Evolutionary conservation across 1,140 invertebrate species (phyloP).

Genomic region (Drosophila neocordata): DNA sequence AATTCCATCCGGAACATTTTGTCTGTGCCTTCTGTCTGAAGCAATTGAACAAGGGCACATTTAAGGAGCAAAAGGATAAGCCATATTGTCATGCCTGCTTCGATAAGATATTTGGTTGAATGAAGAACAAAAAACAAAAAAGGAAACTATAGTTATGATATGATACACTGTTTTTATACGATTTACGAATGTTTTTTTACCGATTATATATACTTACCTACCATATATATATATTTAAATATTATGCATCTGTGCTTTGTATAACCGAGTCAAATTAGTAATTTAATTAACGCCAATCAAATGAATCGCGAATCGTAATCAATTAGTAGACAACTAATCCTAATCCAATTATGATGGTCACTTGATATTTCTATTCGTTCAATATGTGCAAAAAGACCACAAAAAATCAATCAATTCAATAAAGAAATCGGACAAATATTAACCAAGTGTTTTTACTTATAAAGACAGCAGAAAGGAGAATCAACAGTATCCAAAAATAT

Average conservation of each 20-base stretch:
- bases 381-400: constrained; percentile 50
- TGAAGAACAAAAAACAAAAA: constrained; percentile 25
- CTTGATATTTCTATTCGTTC: constrained; percentile 68
- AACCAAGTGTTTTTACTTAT: too few species aligned
- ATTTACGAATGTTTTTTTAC: constrained; percentile 47
- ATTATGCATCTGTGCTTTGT: constrained; percentile 68
- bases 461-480: too few species aligned
- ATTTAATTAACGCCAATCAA: constrained; percentile 64
- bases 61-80: constrained; percentile 99
- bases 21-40: constrained; percentile 97
- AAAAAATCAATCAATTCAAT: constrained; percentile 49
- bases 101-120: constrained; percentile 96
- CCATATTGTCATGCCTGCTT: constrained; percentile 99
- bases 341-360: constrained; percentile 60
- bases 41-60: constrained; percentile 98
- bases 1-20: constrained; percentile 99
- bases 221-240: background rate
- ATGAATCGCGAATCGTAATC: constrained; percentile 43
- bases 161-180: constrained; percentile 65
- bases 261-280: constrained; percentile 80
- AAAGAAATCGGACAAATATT: constrained; percentile 39
- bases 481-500: too few species aligned
- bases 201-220: constrained; percentile 31
- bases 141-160: constrained; percentile 57
- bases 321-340: constrained; percentile 69